Conservation (phyloP, 2,113 vertebrate genomes). For the Elephantulus edwardii region DNA sequence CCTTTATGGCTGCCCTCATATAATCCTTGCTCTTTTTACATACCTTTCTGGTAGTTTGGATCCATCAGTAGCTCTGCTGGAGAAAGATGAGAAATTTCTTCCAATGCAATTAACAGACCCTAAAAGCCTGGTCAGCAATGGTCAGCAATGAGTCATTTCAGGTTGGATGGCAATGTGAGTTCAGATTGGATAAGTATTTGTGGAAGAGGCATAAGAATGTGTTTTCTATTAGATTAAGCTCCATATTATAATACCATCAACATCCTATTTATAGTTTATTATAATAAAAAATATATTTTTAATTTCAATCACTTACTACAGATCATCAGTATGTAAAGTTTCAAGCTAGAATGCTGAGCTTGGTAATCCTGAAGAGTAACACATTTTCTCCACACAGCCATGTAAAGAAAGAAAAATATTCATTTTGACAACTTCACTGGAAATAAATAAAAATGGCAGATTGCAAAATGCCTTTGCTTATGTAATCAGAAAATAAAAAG, state of each 20-base stretch:
- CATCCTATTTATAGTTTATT: neutral
- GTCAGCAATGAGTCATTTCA: too few species aligned
- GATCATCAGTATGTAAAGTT: conserved; percentile 11
- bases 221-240: conserved; percentile 26
- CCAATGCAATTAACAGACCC: too few species aligned
- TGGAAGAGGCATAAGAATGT: neutral
- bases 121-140: too few species aligned
- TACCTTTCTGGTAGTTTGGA: too few species aligned
- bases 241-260: neutral
- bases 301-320: neutral
- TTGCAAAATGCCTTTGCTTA: conserved; percentile 33
- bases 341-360: conserved; percentile 32
- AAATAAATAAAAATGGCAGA: conserved; percentile 51
- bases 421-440: neutral
- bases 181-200: neutral
- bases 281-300: conserved; percentile 1
- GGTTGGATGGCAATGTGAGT: too few species aligned
- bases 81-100: too few species aligned
- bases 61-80: too few species aligned
- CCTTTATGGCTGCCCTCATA: too few species aligned
- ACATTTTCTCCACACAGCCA: conserved; percentile 16
- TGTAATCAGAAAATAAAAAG: conserved; percentile 19
- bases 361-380: neutral
- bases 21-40: too few species aligned
- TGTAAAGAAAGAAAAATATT: conserved; percentile 25